phyloP scores from a whole-genome alignment of 2,797 vertebrate species.

The Galagoides demidoff region DNA sequence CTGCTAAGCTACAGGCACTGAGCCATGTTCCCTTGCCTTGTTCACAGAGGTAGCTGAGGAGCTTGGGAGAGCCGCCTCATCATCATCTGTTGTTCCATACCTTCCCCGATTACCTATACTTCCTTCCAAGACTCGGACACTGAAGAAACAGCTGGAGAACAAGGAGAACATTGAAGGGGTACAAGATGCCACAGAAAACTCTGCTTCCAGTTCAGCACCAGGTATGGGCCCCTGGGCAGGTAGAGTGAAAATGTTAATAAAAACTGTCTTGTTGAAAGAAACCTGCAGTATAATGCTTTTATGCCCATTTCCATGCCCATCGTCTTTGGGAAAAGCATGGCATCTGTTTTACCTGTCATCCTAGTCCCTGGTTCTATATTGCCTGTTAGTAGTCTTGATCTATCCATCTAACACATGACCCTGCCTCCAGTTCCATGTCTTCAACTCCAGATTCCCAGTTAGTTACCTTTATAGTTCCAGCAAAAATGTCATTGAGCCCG shows the following conservation, averaged over 20 bases:
- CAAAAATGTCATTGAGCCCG: not conserved
- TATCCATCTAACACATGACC: accelerated
- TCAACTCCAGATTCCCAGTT: not conserved
- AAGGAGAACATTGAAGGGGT: slow-evolving; percentile 97
- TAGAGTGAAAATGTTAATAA: not conserved
- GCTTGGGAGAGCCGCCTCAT: slow-evolving; percentile 94
- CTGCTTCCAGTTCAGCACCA: slow-evolving; percentile 92
- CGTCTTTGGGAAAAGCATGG: not conserved
- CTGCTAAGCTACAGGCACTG: no score
- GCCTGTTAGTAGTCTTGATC: not conserved
- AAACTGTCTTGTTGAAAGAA: not conserved
- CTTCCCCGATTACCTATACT: slow-evolving; percentile 94
- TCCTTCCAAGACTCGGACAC: slow-evolving; percentile 95
- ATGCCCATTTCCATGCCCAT: not conserved
- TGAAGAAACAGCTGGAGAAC: slow-evolving; percentile 97
- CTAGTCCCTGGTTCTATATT: not conserved
- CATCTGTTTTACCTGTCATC: not conserved
- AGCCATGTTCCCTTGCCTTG: not conserved
- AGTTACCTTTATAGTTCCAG: not conserved
- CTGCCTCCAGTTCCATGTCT: not conserved
- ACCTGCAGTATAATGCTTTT: not conserved
- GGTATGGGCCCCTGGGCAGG: slow-evolving; percentile 87
- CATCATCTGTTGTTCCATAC: slow-evolving; percentile 92
- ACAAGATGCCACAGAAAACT: slow-evolving; percentile 90
- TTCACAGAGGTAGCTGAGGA: slow-evolving; percentile 97